Conservation (phyloP, 2,797 vertebrate genomes). For the Acanthis flammea region DNA sequence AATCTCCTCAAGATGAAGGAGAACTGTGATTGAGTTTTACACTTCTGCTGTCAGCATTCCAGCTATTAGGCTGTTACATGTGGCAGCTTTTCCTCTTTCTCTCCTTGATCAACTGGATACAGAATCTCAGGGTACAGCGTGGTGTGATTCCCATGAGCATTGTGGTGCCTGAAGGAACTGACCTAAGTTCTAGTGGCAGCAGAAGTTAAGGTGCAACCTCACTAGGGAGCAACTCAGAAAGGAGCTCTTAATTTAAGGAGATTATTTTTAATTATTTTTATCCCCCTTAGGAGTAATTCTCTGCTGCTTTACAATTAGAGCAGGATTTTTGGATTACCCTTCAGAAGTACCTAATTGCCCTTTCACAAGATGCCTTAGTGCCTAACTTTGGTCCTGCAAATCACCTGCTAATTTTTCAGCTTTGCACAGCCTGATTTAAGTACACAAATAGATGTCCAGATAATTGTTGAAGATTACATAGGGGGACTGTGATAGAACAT, state of each 20-base stretch:
- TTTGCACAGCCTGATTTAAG: not conserved
- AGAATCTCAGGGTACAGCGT: not conserved
- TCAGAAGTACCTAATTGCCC: not conserved
- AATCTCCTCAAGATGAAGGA: conserved; percentile 27
- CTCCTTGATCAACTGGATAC: not conserved
- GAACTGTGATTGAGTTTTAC: not conserved
- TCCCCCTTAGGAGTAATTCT: not conserved
- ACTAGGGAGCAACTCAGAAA: not conserved
- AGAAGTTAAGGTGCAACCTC: not conserved
- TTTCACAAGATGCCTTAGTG: not conserved
- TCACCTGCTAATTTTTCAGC: conserved; percentile 35
- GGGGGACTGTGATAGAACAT: not conserved
- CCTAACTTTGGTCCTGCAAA: conserved; percentile 12
- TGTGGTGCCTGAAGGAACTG: not conserved
- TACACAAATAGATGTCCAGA: not conserved
- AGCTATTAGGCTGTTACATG: not conserved
- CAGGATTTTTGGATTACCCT: conserved; percentile 9
- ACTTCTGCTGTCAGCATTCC: not conserved
- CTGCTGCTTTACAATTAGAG: not conserved
- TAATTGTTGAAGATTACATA: not conserved
- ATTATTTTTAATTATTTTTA: not conserved
- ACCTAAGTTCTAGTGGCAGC: not conserved
- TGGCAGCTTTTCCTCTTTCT: not conserved
- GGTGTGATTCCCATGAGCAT: not conserved
- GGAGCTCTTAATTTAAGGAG: not conserved